Percentiles rank a stretch among this genome's conserved stretches.
phyloP scores from a whole-genome alignment of 1,140 invertebrate species.

The Phthorimaea operculella region DNA sequence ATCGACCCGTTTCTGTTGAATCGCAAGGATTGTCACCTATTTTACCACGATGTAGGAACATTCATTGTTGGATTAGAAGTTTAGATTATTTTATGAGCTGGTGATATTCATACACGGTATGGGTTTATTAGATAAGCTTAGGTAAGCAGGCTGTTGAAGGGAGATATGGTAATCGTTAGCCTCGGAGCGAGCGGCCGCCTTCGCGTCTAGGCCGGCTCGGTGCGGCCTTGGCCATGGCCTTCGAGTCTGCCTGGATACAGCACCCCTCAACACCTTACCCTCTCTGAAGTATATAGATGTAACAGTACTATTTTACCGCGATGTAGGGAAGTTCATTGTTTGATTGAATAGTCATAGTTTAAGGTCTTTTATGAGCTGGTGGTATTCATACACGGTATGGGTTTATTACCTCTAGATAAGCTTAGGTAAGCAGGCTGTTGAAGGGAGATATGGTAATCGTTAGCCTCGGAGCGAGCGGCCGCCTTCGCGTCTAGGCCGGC shows the following conservation, averaged over 20 bases:
- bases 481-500: not conserved
- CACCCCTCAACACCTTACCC: not conserved
- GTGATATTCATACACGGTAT: too few relatives aligned
- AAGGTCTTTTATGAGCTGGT: too few relatives aligned
- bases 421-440: not conserved
- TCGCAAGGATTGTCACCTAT: too few relatives aligned
- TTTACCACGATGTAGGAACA: not conserved
- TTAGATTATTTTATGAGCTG: too few relatives aligned
- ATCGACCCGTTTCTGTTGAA: too few relatives aligned
- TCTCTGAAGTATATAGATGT: too few relatives aligned
- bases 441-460: not conserved
- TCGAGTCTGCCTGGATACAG: constrained; percentile 2
- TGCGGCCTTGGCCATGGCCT: not conserved
- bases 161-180: not conserved
- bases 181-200: not conserved
- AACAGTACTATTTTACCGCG: not conserved
- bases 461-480: not conserved
- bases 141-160: not conserved
- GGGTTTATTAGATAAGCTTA: too few relatives aligned
- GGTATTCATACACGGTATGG: too few relatives aligned
- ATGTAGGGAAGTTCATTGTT: not conserved
- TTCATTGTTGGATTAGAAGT: too few relatives aligned
- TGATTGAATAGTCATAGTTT: too few relatives aligned
- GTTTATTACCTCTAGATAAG: too few relatives aligned
- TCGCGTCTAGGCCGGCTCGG: not conserved